These are phyloP conservation scores for Arctopsyche grandis DNA, from an alignment of 1,140 invertebrate genomes.

Conservation along the genomic window DNA sequence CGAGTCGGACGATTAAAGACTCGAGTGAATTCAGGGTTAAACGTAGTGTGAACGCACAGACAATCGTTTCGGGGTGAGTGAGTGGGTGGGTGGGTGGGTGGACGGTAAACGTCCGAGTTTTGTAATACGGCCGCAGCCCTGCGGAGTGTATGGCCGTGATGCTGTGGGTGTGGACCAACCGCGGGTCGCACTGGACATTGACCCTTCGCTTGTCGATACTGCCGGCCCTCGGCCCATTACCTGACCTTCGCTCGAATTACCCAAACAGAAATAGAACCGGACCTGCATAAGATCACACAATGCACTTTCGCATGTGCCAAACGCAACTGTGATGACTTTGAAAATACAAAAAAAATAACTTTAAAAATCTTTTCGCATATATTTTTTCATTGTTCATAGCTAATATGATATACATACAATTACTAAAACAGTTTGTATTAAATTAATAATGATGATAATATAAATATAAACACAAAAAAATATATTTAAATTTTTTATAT, in stretches of 20 bases:
- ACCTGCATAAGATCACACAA: not conserved
- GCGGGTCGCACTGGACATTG: conserved; percentile 33
- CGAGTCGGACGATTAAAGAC: no score
- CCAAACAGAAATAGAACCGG: conserved; percentile 33
- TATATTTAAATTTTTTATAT: no score
- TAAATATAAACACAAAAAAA: no score
- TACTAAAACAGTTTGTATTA: no score
- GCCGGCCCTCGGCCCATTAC: conserved; percentile 2
- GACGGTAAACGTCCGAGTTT: conserved; percentile 28
- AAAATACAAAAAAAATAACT: no score
- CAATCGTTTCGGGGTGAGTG: not conserved
- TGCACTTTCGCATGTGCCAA: not conserved
- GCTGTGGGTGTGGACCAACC: conserved; percentile 10
- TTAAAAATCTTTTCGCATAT: no score
- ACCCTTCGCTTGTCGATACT: conserved; percentile 40
- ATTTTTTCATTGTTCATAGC: no score
- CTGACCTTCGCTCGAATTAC: conserved; percentile 37
- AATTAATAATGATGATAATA: no score
- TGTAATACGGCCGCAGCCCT: conserved; percentile 2
- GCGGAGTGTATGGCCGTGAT: conserved; percentile 18
- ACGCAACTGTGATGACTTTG: no score
- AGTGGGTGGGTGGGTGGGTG: not conserved
- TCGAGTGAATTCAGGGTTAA: no score
- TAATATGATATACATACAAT: no score
- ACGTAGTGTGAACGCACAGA: not conserved